Percentiles rank a stretch among this genome's conserved stretches.
Conservation (phyloP, 1,140 invertebrate species). For the Cheumatopsyche charites region DNA sequence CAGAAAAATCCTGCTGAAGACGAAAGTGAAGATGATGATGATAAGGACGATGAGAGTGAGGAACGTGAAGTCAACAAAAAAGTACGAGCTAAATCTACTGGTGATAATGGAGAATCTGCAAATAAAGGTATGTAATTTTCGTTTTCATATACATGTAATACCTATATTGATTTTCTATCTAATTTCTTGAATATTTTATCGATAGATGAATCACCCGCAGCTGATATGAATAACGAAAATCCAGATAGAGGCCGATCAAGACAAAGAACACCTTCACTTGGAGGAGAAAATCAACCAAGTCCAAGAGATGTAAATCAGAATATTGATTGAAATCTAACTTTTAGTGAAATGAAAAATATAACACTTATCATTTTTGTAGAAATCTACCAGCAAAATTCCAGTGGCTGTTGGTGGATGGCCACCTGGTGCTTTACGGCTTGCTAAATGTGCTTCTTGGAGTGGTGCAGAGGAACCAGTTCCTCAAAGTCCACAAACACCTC, state of each 20-base stretch:
- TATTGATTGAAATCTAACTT: not conserved
- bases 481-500: constrained; percentile 43
- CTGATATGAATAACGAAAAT: constrained; percentile 19
- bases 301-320: constrained; percentile 42
- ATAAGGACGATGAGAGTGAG: constrained; percentile 26
- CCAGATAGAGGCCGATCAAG: constrained; percentile 39
- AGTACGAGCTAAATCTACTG: constrained; percentile 5
- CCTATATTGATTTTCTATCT: too few relatives aligned
- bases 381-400: constrained; percentile 51
- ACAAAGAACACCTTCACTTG: constrained; percentile 45
- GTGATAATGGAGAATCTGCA: not conserved
- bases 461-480: constrained; percentile 52
- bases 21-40: constrained; percentile 28
- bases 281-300: constrained; percentile 42
- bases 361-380: constrained; percentile 40
- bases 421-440: constrained; percentile 53
- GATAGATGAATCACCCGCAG: constrained; percentile 12
- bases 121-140: constrained; percentile 52
- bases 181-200: not conserved
- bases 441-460: constrained; percentile 65
- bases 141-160: not conserved
- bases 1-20: constrained; percentile 42
- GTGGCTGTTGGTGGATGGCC: constrained; percentile 55
- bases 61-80: constrained; percentile 22
- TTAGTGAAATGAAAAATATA: not conserved